A percentile compares a stretch with the other conserved stretches of the same genome.
These are phyloP conservation scores for Pocillopora meandrina DNA, from an alignment of 92 coral and sea anemone genomes.

Conservation along the genomic window DNA sequence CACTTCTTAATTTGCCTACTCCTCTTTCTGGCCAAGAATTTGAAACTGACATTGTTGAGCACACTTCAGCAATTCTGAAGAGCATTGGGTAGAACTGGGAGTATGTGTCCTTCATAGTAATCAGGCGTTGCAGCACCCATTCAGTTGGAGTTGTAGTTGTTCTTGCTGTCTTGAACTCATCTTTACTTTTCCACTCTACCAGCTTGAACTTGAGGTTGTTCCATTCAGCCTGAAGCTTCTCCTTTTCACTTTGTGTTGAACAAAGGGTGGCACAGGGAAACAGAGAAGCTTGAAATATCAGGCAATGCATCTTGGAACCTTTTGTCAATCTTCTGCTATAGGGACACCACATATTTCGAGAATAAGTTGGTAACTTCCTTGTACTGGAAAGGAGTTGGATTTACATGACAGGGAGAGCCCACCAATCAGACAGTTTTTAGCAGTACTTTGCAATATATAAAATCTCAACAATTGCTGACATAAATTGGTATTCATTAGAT, in stretches of 20 bases:
- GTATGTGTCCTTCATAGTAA: conserved; percentile 23
- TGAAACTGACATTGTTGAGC: conserved; percentile 20
- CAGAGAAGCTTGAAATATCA: conserved; percentile 48
- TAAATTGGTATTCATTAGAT: no score
- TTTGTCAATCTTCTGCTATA: conserved; percentile 43
- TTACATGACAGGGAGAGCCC: conserved; percentile 6
- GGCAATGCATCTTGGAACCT: conserved; percentile 49
- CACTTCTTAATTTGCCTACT: conserved; percentile 18
- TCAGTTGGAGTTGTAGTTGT: conserved; percentile 33
- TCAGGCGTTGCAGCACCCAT: no score
- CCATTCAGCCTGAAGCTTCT: conserved; percentile 33
- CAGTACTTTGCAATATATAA: no score
- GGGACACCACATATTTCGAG: conserved; percentile 31
- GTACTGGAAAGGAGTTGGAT: conserved; percentile 16
- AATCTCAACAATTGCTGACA: no score
- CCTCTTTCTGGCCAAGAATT: conserved; percentile 38
- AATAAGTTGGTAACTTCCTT: conserved; percentile 34
- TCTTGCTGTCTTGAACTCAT: conserved; percentile 27
- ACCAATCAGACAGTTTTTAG: not conserved
- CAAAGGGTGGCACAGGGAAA: conserved; percentile 47
- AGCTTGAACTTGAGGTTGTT: conserved; percentile 48
- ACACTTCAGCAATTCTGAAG: conserved; percentile 19
- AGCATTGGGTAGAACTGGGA: not conserved
- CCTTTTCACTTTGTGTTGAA: conserved; percentile 21
- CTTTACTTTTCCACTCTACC: conserved; percentile 41